Base-by-base conservation (phyloP, 2,888 invertebrate genomes). In the Caenorhabditis doughertyi region DNA sequence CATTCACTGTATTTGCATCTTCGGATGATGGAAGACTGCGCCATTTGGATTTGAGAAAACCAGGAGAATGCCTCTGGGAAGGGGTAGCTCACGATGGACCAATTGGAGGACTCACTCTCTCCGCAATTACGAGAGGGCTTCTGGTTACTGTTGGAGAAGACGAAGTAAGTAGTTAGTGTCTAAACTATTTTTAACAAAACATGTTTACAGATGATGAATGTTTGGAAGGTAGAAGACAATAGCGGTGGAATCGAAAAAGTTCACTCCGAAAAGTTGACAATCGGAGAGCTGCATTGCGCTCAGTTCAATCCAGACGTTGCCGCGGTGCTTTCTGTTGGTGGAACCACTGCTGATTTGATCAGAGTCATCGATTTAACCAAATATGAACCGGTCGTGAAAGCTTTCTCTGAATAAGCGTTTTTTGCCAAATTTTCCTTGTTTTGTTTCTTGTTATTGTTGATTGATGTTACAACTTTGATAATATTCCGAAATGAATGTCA, bases 1-100 rank as follows among this genome's bases (percentile, higher is more conserved):
- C 95, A 0, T 95, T 95, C 93, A 94, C 95, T 89, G 96, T 96
- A 91, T 94, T 96, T 85, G 95, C 95, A 0, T 81, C 88, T 18
- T 82, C 85, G 0, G 87, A 88, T 76, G 90, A 90, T 56, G 90
- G 90, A 84, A 49, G 55, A 70, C 49, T 90, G 5, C 88, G 89
- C 13, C 85, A 89, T 73, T 62, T 90, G 64, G 90, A 90, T 68
- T 85, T 86, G 80, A 80, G 90, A 29, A 85, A 89, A 58, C 80
- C 89, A 13, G 86, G 87, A 55, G 81, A 83, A 32, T 68, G 71
- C 18, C 23, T 90, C 8, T 84, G 77, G 79, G 83, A 83, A 76
- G 85, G 72, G 3, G 60, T 81, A 18, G 88, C 89, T 23, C 90
- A 90, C 58, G 89, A 89, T 25, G 87, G 83, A 51, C 87, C 86